A percentile compares a stretch with the other conserved stretches of the same genome.
Conservation (phyloP, 2,113 vertebrate genomes). For the Muntiacus muntjak region DNA sequence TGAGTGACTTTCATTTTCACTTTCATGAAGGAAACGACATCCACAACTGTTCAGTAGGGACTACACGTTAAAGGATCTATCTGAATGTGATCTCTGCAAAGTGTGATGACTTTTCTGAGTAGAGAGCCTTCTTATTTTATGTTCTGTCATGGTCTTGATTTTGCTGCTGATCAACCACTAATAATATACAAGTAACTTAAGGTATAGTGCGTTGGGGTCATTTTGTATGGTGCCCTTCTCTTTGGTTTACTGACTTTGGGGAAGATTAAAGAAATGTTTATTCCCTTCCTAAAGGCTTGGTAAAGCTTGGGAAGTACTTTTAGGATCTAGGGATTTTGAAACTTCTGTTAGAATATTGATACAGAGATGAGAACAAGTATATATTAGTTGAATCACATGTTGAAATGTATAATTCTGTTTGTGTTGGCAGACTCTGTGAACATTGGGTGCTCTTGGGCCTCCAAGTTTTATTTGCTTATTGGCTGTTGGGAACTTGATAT, state of each 20-base stretch:
- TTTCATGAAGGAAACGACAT: neutral
- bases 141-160: neutral
- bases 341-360: neutral
- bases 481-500: neutral
- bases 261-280: neutral
- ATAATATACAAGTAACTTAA: conserved; percentile 18
- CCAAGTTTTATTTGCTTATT: neutral
- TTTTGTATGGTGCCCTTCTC: neutral
- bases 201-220: neutral
- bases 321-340: neutral
- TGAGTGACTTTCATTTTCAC: neutral
- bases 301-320: neutral
- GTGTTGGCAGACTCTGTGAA: neutral
- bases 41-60: neutral
- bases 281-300: neutral
- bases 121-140: neutral
- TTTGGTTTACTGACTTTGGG: neutral
- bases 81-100: conserved; percentile 15
- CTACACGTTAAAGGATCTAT: neutral
- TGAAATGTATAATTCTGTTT: neutral
- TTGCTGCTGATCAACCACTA: neutral
- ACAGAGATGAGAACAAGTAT: neutral
- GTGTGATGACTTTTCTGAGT: neutral
- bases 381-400: neutral
- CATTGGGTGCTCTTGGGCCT: neutral